A percentile compares a stretch with the other conserved stretches of the same genome.
Evolutionary conservation across 2,888 invertebrate genomes (phyloP).

Genomic region (Lasius fuliginosus): DNA sequence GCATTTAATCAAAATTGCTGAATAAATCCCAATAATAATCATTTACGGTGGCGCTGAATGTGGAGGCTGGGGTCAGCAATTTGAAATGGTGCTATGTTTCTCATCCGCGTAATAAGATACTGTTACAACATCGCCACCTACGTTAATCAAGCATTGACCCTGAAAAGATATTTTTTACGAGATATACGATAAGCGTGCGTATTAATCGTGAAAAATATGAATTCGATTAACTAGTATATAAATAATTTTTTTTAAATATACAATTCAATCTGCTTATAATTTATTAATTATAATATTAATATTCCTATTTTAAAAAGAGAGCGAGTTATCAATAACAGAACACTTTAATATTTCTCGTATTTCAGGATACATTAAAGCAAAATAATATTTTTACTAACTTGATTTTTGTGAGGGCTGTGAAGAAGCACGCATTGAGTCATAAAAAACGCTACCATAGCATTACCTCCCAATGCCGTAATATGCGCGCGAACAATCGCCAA

Average conservation of each 20-base stretch:
- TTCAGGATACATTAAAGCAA: neutral
- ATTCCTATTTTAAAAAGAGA: neutral
- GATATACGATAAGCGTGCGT: neutral
- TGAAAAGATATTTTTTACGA: slow-evolving; percentile 86
- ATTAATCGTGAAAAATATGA: neutral
- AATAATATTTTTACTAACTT: slow-evolving; percentile 88
- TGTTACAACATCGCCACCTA: slow-evolving; percentile 97
- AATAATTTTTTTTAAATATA: neutral
- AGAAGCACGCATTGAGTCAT: slow-evolving; percentile 96
- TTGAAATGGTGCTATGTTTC: slow-evolving; percentile 77
- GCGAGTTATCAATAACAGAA: neutral
- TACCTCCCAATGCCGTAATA: slow-evolving; percentile 97
- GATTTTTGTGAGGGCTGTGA: slow-evolving; percentile 98
- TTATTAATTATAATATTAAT: neutral
- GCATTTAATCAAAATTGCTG: neutral
- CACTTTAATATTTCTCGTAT: neutral
- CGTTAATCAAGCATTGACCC: slow-evolving; percentile 98
- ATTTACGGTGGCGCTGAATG: slow-evolving; percentile 83
- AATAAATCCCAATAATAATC: neutral
- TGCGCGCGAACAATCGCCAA: slow-evolving; percentile 97
- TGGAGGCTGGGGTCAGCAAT: slow-evolving; percentile 84
- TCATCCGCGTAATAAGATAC: slow-evolving; percentile 91
- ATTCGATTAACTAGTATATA: neutral
- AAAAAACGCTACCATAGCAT: slow-evolving; percentile 97
- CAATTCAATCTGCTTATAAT: neutral